These are phyloP conservation scores for Dromiciops gliroides DNA, from an alignment of 2,113 vertebrate genomes.

Conservation along the genomic window DNA sequence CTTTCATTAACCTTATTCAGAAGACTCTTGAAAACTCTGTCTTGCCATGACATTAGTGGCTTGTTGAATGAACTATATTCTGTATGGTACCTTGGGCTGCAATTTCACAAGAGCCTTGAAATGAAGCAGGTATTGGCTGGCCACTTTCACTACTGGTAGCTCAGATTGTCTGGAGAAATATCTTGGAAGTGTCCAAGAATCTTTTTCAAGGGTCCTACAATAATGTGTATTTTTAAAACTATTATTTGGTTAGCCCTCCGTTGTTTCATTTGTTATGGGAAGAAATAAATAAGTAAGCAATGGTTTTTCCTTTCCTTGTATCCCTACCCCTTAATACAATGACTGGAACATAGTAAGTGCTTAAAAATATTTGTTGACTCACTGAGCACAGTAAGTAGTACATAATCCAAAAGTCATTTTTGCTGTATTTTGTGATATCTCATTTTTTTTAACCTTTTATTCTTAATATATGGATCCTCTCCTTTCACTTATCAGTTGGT, in stretches of 20 bases:
- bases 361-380: background rate
- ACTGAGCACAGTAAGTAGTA: background rate
- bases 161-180: background rate
- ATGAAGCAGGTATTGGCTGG: background rate
- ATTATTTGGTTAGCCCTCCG: conserved; percentile 27
- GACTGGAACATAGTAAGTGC: background rate
- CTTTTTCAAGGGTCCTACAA: background rate
- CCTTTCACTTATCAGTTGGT: background rate
- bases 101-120: conserved; percentile 21
- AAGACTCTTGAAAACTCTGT: background rate
- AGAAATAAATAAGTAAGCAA: background rate
- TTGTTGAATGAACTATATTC: conserved; percentile 28
- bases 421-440: conserved; percentile 7
- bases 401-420: conserved; percentile 11
- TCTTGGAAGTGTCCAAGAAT: background rate
- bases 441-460: background rate
- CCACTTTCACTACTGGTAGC: conserved; percentile 9
- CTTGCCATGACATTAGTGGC: background rate
- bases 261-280: conserved; percentile 3
- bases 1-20: conserved; percentile 12
- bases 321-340: background rate
- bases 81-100: conserved; percentile 16
- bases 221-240: background rate
- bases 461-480: background rate
- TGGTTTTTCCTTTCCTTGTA: background rate